Evolutionary conservation across 2,888 invertebrate genomes (phyloP), one percentile per base, ranked within the genome.

Genomic region (Tetragonisca angustula): DNA sequence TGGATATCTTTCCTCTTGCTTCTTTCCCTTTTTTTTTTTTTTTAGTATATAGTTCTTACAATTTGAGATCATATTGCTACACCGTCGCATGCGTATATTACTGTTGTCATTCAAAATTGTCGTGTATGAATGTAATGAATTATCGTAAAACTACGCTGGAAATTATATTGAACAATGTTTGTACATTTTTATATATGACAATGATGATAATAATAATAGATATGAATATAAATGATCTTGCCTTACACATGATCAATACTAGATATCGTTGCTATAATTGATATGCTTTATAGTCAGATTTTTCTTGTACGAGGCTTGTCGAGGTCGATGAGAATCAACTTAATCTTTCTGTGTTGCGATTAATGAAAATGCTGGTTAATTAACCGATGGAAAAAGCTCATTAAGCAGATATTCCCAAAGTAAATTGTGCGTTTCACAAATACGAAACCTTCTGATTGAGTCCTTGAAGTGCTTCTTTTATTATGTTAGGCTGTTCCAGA

Each of bases 281-380:
- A 4, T 27, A 43, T 43, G 64, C 54, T 36, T 59, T 68, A 52
- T 71, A 71, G 68, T n/a, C 19, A 36, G 36, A 15, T n/a, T 54
- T 69, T 73, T n/a, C 24, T 56, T 17, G 3, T 43, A 61, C 50
- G 36, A 74, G 64, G 32, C 52, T 64, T n/a, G 17, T 71, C 74
- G 71, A 82, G 70, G 54, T 52, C 61, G 74, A 75, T 68, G 67
- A 74, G 75, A 54, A 84, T 73, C 82, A 43, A 36, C 65, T 68
- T n/a, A n/a, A n/a, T n/a, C n/a, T 71, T 43, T 50, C 27, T 27
- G 36, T 24, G 49, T 61, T 64, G 17, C 50, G 65, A 27, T 67
- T 73, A 74, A 78, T 75, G 64, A 82, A 43, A 77, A 52, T 62
- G 61, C 67, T 19, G 67, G 70, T 24, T 84, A 83, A 84, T 78